Base-by-base conservation (phyloP, 2,888 invertebrate species). In the Sicus ferrugineus region DNA sequence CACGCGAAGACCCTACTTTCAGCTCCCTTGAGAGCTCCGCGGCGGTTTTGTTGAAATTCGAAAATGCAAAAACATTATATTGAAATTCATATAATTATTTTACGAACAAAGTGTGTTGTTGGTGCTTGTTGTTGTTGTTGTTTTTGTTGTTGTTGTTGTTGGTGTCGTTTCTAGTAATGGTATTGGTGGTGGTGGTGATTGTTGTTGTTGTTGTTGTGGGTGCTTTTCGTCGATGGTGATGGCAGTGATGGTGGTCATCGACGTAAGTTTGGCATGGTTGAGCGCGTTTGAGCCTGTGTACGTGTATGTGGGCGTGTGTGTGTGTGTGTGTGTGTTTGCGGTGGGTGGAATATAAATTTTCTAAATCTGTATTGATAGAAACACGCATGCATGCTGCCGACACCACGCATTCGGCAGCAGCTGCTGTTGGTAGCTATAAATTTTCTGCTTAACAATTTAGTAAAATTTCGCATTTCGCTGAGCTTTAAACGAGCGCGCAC, bases 161-260 rank as follows among this genome's bases (percentile, higher is more conserved):
- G 72, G 63, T 70, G 70, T 56, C 77, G 75, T 75, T 77, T 77
- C 77, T 76, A 77, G 78, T 76, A 74, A 73, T 76, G 74, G 78
- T 79, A 77, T 78, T 78, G 78, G 78, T 78, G 77, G 76, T 76
- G 72, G 74, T 74, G 75, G 52, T 2, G 11, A 16, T 52, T 52
- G n/a, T 31, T 26, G 26, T 38, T 54, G 7, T 54, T 62, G 34
- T 4, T 23, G 14, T 78, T 78, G 78, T 76, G 76, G 77, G 75
- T 76, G 42, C n/a, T 42, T 42, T 4, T 42, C n/a, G 42, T 42
- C n/a, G 1, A 78, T 78, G 78, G 14, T 9, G 3, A 7, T 56
- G 28, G n/a, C 30, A 30, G 16, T 56, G 30, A 30, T 26, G 30
- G 2, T 26, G 56, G 61, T 42, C 16, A 23, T 34, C 61, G 14